A percentile compares a stretch with the other conserved stretches of the same genome.
These are phyloP conservation scores for Cyclophora albipunctata DNA, from an alignment of 2,888 invertebrate species.

Conservation along the genomic window DNA sequence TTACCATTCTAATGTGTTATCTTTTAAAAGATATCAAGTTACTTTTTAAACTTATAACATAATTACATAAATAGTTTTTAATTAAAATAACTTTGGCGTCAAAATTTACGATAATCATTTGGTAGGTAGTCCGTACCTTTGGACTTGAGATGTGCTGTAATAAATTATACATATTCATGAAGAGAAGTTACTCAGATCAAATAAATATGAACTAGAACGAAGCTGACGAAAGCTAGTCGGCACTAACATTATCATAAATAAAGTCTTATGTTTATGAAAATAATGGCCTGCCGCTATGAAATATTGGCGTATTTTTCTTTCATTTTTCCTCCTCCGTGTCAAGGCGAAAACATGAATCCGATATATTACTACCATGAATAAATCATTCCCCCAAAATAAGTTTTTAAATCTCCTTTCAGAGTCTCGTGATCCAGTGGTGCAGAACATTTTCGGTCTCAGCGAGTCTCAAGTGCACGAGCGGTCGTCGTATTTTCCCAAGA, in stretches of 20 bases:
- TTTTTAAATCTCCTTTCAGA: constrained; percentile 28
- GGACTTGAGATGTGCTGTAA: too few relatives aligned
- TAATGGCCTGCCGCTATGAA: constrained; percentile 15
- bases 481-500: constrained; percentile 34
- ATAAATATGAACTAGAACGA: not conserved
- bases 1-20: too few relatives aligned
- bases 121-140: not conserved
- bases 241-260: constrained; percentile 31
- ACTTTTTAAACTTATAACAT: too few relatives aligned
- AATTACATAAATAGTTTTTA: too few relatives aligned
- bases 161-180: not conserved
- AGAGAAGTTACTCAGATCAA: not conserved
- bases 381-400: constrained; percentile 12
- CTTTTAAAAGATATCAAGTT: too few relatives aligned
- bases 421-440: constrained; percentile 33
- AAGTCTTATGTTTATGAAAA: constrained; percentile 29
- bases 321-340: constrained; percentile 9
- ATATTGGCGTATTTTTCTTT: constrained; percentile 5
- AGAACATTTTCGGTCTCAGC: constrained; percentile 41
- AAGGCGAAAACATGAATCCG: constrained; percentile 4
- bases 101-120: not conserved
- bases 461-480: constrained; percentile 42
- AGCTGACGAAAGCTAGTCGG: constrained; percentile 17
- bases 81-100: too few relatives aligned
- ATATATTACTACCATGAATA: constrained; percentile 6